Base-by-base conservation (phyloP, 2,797 vertebrate genomes). In the Ptychadena robeensis region DNA sequence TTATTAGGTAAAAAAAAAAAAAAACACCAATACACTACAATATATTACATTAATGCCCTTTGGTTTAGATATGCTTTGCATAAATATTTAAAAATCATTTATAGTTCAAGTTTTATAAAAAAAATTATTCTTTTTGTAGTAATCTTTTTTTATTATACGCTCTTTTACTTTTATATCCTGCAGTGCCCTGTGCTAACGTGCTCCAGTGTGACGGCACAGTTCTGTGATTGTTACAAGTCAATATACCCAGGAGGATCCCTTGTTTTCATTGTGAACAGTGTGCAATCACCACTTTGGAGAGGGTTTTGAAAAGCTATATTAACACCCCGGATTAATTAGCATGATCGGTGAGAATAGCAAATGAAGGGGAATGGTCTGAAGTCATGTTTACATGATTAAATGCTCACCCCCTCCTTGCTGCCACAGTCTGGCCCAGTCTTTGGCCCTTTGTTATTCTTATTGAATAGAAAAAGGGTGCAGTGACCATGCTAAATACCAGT, bases 351-450 rank as follows among this genome's bases (percentile, higher is more conserved):
- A 76, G 73, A 76, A 59, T 80, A 64, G 72, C 66, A 80, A 85
- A 85, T 85, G 83, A 85, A 85, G 83, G 83, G 79, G 83, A 81
- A 81, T 85, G 78, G 78, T 70, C 83, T 80, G 83, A 70, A 85
- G 83, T 85, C 83, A 85, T 85, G 83, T 85, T 85, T 85, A 85
- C 78, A 85, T 85, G 83, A 85, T 85, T 80, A 85, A 85, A 85
- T 76, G 66, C 70, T 85, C 73, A 70, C 82, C 77, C 81, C 78
- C 78, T 85, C 78, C 78, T 80, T 71, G 53, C 57, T 65, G 78
- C 78, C 79, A 38, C 63, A 80, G 78, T 85, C 78, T 85, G 83
- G 64, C 72, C 57, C 66, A 80, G 37, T 85, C 78, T 85, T 30
- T 75, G 63, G 66, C 78, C 83, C 63, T 85, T 85, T 85, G 83